Evolutionary conservation across 2,888 invertebrate species (phyloP), one percentile per base, ranked within the genome.

Genomic region (Tupiocoris notatus): DNA sequence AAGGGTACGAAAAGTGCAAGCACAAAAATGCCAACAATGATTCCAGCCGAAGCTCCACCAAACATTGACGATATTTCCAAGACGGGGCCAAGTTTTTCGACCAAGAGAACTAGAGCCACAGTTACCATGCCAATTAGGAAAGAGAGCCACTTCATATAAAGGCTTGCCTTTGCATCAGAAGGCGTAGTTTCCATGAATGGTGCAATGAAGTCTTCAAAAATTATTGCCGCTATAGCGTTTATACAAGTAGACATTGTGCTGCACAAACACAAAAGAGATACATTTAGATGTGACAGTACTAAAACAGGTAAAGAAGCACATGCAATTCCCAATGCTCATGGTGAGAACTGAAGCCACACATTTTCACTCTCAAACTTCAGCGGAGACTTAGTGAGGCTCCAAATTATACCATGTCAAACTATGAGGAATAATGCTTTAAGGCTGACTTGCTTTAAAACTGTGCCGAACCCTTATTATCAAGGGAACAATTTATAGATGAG

Each of bases 1-100:
- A 87, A 88, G 0, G 91, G 90, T 79, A 89, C 87, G 20, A 91
- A 86, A 80, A 92, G 88, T 1, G 91, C 92, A 22, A 91, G 82
- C 0, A 88, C 86, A 81, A 91, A 92, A 1, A 91, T 83, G 0
- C 91, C 92, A 1, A 91, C 84, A 2, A 90, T 83, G 0, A 91
- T 89, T 2, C 91, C 91, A 16, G 88, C 87, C 0, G 89, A 87
- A 0, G 90, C 86, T 0, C 90, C 90, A 6, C 88, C 87, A 6
- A 89, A 86, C 57, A 88, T 88, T 57, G 89, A 85, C 0, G 87
- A 86, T 2, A 92, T 65, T 21, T 82, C 81, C 1, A 81, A 64
- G n/a, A 81, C 77, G 3, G 78, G 79, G 16, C 80, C 81, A 6
- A 81, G 76, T 75, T 79, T 80, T 59, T 81, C 81, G 3, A 81